Conservation (phyloP, 2,797 vertebrate species). For the Simalia tracyae region DNA sequence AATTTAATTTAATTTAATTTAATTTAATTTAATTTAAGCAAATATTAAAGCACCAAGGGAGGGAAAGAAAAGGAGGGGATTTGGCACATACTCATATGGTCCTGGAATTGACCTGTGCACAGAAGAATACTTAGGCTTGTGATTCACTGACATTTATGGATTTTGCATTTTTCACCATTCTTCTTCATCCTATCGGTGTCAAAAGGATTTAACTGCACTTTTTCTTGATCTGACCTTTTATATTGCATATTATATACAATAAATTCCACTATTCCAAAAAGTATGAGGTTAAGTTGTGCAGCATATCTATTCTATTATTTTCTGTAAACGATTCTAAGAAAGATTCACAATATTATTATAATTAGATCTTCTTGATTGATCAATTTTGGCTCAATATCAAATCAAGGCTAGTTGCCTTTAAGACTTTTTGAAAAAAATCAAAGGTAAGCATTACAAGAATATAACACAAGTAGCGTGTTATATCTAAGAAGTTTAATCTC, state of each 20-base stretch:
- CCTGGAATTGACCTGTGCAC: neutral
- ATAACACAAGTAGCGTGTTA: conserved; percentile 18
- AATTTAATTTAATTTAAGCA: too few species aligned
- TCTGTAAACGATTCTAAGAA: conserved; percentile 51
- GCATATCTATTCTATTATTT: conserved; percentile 1
- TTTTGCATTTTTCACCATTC: neutral
- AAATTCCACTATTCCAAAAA: neutral
- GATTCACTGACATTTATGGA: neutral
- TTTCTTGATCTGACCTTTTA: neutral
- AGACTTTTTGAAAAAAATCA: conserved; percentile 1
- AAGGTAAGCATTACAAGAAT: conserved; percentile 21
- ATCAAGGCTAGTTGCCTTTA: conserved; percentile 20
- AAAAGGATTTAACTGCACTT: neutral
- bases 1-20: too few species aligned
- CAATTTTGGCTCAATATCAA: conserved; percentile 19
- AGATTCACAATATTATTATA: conserved; percentile 44
- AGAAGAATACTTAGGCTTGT: neutral
- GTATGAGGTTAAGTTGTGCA: neutral
- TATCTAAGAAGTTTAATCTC: neutral
- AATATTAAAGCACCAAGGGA: too few species aligned
- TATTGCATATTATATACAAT: neutral
- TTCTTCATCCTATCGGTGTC: neutral
- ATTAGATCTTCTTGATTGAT: conserved; percentile 5
- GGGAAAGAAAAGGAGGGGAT: too few species aligned
- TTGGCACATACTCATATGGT: neutral